These are phyloP conservation scores for Nowickia ferox DNA, from an alignment of 2,888 invertebrate genomes.

Conservation along the genomic window DNA sequence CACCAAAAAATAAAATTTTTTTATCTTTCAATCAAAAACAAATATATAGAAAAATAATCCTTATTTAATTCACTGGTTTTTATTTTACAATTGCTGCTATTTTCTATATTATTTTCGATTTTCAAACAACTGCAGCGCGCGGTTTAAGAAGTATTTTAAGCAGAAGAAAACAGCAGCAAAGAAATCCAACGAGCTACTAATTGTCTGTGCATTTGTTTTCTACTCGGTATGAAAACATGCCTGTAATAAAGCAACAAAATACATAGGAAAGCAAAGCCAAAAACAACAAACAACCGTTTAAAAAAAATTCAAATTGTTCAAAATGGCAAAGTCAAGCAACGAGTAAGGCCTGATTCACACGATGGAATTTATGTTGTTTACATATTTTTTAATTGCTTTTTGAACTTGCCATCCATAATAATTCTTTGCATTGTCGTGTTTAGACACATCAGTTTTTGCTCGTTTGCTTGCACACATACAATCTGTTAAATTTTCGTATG, in stretches of 20 bases:
- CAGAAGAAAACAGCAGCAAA: slow-evolving; percentile 36
- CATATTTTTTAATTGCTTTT: neutral
- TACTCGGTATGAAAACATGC: slow-evolving; percentile 39
- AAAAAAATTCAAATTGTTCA: slow-evolving; percentile 48
- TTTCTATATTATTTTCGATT: slow-evolving; percentile 8
- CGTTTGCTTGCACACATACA: no score
- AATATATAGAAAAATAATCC: neutral
- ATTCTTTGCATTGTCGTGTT: no score
- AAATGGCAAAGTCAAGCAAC: slow-evolving; percentile 2
- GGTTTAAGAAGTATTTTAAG: slow-evolving; percentile 28
- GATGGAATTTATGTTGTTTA: neutral
- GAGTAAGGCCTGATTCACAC: slow-evolving; percentile 6
- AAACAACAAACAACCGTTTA: slow-evolving; percentile 65
- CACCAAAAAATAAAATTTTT: slow-evolving; percentile 18
- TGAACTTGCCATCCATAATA: no score
- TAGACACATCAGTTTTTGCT: no score
- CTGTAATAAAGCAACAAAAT: slow-evolving; percentile 46
- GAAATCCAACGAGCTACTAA: slow-evolving; percentile 50
- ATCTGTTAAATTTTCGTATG: no score
- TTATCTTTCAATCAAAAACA: slow-evolving; percentile 10
- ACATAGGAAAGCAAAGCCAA: neutral
- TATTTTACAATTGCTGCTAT: neutral
- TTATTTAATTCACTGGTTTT: neutral
- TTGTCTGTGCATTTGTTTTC: slow-evolving; percentile 1
- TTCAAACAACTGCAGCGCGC: slow-evolving; percentile 57